These are phyloP conservation scores for Drosophila neotestacea DNA, from an alignment of 2,888 invertebrate species.

Conservation along the genomic window DNA sequence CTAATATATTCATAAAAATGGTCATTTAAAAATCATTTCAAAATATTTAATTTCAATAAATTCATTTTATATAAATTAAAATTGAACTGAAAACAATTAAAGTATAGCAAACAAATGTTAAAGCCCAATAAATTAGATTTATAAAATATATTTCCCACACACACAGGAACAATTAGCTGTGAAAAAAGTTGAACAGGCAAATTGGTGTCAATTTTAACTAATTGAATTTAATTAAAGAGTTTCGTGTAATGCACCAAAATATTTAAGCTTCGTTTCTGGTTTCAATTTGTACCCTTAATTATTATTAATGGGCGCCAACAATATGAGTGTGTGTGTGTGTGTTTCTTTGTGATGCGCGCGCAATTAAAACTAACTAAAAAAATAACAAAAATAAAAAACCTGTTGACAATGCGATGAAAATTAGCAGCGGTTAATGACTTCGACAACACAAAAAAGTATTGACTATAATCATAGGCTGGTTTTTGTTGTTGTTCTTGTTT, in stretches of 20 bases:
- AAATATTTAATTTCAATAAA: constrained; percentile 19
- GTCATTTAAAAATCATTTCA: constrained; percentile 2
- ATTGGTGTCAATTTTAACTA: constrained; percentile 45
- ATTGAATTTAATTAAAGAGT: constrained; percentile 55
- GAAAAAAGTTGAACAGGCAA: constrained; percentile 7
- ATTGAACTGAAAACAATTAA: not conserved
- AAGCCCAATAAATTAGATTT: not conserved
- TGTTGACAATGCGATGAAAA: constrained; percentile 68
- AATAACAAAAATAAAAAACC: constrained; percentile 47
- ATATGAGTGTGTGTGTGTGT: not conserved
- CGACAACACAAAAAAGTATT: constrained; percentile 3
- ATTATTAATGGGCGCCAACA: constrained; percentile 44
- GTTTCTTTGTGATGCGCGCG: constrained; percentile 35
- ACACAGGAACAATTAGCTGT: constrained; percentile 18
- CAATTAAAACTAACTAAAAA: constrained; percentile 40
- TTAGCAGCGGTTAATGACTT: constrained; percentile 61
- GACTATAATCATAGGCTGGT: not conserved
- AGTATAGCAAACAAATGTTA: constrained; percentile 28
- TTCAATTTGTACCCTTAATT: constrained; percentile 42
- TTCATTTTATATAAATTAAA: not conserved
- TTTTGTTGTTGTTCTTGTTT: constrained; percentile 27
- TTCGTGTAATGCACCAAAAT: constrained; percentile 31
- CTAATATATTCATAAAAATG: constrained; percentile 20
- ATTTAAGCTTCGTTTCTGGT: constrained; percentile 21
- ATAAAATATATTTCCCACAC: constrained; percentile 9